Conservation (phyloP, 2,797 vertebrate species). For the Sphenopsis melanotis region DNA sequence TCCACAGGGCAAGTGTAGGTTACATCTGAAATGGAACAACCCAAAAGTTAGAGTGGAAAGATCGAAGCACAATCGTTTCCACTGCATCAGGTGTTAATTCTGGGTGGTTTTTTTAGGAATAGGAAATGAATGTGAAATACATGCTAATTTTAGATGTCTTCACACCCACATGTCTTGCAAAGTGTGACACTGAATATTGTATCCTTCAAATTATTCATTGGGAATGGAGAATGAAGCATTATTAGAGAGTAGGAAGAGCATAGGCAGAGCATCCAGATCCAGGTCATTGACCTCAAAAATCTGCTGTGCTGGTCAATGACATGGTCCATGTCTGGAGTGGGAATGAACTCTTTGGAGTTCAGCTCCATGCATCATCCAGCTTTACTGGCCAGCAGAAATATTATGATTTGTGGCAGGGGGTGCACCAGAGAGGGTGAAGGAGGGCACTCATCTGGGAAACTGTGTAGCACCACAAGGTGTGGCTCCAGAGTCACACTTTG, state of each 20-base stretch:
- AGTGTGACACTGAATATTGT: background rate
- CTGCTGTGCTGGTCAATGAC: accelerated
- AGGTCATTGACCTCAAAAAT: accelerated
- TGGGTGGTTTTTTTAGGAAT: background rate
- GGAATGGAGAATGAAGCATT: background rate
- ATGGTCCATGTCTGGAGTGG: background rate
- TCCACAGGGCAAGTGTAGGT: background rate
- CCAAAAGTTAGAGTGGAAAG: constrained; percentile 27
- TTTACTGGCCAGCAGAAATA: background rate
- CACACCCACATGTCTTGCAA: background rate
- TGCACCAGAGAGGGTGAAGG: background rate
- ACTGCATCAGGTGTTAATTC: background rate
- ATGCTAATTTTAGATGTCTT: background rate
- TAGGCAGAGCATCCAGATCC: background rate
- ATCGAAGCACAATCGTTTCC: background rate
- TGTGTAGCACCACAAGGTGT: background rate
- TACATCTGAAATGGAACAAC: constrained; percentile 13
- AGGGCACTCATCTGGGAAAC: background rate
- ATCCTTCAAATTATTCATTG: background rate
- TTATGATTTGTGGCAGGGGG: background rate
- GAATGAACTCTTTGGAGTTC: background rate
- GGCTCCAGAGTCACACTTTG: background rate
- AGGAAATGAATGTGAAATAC: background rate
- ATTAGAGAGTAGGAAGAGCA: background rate
- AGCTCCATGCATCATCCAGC: background rate